Percentiles rank a stretch among this genome's conserved stretches.
phyloP scores from a whole-genome alignment of 2,113 vertebrate species.

The Eidolon helvum region DNA sequence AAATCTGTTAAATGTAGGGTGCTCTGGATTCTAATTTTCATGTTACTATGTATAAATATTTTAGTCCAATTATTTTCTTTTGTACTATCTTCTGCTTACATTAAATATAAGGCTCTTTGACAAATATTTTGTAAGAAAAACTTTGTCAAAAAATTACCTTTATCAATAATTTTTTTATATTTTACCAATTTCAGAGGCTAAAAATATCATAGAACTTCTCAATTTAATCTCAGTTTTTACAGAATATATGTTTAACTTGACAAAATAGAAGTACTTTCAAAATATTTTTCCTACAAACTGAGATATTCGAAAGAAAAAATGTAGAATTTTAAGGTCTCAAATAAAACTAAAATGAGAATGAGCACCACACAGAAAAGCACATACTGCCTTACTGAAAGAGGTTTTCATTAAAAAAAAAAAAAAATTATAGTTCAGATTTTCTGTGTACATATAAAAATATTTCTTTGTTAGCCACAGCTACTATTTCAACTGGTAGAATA shows the following conservation, averaged over 20 bases:
- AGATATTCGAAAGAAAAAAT: neutral
- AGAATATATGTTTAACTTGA: neutral
- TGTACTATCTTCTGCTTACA: neutral
- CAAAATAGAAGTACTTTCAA: neutral
- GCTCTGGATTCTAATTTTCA: neutral
- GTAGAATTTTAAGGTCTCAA: neutral
- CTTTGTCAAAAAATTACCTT: neutral
- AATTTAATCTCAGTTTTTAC: neutral
- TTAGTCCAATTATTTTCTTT: neutral
- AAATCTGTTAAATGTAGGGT: neutral
- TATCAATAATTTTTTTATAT: neutral
- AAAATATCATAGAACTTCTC: neutral
- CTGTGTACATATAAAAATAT: neutral
- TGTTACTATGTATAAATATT: neutral
- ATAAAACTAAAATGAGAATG: constrained; percentile 36
- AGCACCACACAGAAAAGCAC: neutral
- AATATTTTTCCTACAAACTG: neutral
- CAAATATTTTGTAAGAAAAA: neutral
- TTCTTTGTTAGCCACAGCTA: neutral
- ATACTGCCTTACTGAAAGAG: neutral
- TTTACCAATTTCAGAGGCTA: neutral
- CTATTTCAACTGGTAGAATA: neutral
- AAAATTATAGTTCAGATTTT: neutral
- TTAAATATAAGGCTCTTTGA: neutral
- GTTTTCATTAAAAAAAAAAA: neutral